Evolutionary conservation across 2,113 vertebrate genomes (phyloP).

Genomic region (Ceyx melanurus): DNA sequence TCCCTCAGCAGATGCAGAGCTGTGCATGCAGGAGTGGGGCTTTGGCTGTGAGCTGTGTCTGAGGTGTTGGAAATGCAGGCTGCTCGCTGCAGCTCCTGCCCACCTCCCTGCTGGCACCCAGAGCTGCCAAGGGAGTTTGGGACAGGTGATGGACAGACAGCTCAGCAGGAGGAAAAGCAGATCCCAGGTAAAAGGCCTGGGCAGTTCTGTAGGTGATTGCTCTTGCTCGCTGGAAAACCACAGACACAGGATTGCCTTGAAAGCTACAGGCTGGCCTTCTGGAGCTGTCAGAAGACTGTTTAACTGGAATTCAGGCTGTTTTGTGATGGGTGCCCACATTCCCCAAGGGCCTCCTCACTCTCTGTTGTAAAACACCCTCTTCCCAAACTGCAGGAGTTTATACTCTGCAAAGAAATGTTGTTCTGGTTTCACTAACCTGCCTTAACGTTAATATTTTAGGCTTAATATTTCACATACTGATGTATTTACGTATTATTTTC

Average conservation of each 20-base stretch:
- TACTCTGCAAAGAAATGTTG: neutral
- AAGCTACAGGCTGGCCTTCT: neutral
- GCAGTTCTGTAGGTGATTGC: neutral
- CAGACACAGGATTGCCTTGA: neutral
- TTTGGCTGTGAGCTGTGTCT: neutral
- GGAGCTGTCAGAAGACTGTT: neutral
- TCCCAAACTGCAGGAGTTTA: neutral
- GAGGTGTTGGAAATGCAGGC: neutral
- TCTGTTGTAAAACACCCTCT: fast-evolving
- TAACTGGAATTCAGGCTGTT: neutral
- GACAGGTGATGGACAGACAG: neutral
- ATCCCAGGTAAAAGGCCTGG: neutral
- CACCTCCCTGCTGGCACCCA: neutral
- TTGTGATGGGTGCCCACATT: neutral
- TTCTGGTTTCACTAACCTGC: neutral
- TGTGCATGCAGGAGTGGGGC: neutral
- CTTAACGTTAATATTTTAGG: neutral
- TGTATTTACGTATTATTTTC: neutral
- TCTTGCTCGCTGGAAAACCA: neutral
- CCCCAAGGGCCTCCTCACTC: neutral
- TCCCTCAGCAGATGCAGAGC: neutral
- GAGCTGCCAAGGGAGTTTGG: neutral
- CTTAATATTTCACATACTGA: neutral
- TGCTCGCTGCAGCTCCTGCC: neutral
- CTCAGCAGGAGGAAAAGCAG: neutral